phyloP scores from a whole-genome alignment of 1,140 invertebrate genomes.

The Telenomus remus region DNA sequence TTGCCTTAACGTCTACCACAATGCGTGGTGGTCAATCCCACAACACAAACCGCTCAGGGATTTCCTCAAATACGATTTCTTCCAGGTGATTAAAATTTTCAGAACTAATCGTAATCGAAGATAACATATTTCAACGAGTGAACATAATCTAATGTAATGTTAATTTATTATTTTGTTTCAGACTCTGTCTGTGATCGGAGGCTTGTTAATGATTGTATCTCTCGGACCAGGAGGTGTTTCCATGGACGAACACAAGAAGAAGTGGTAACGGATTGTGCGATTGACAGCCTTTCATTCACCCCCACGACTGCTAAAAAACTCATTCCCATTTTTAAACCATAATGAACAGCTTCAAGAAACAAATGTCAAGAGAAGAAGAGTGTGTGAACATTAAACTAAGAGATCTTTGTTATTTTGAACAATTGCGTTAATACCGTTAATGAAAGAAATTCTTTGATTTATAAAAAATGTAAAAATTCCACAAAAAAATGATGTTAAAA shows the following conservation, averaged over 20 bases:
- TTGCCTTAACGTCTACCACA: constrained; percentile 96
- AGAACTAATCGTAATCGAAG: neutral
- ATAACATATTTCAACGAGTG: neutral
- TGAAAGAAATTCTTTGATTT: neutral
- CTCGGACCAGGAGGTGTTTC: constrained; percentile 98
- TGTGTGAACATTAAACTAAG: too few relatives aligned
- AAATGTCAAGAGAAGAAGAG: neutral
- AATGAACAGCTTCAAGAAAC: neutral
- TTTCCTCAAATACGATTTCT: constrained; percentile 99
- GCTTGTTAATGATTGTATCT: constrained; percentile 98
- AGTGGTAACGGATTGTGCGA: constrained; percentile 83
- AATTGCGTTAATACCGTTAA: too few relatives aligned
- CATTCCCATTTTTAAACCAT: constrained; percentile 28
- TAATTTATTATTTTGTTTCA: constrained; percentile 75
- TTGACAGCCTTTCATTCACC: constrained; percentile 44
- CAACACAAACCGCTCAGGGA: constrained; percentile 96
- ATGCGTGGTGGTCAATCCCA: constrained; percentile 98
- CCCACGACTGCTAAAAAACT: constrained; percentile 22
- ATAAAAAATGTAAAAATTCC: neutral
- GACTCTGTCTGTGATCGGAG: constrained; percentile 98
- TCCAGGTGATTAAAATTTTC: constrained; percentile 84
- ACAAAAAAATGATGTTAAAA: constrained; percentile 2
- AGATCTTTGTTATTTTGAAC: too few relatives aligned
- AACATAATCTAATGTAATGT: too few relatives aligned
- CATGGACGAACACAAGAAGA: constrained; percentile 99